Evolutionary conservation across 1,140 invertebrate genomes (phyloP).

Genomic region (Proctacanthus coquilletti): DNA sequence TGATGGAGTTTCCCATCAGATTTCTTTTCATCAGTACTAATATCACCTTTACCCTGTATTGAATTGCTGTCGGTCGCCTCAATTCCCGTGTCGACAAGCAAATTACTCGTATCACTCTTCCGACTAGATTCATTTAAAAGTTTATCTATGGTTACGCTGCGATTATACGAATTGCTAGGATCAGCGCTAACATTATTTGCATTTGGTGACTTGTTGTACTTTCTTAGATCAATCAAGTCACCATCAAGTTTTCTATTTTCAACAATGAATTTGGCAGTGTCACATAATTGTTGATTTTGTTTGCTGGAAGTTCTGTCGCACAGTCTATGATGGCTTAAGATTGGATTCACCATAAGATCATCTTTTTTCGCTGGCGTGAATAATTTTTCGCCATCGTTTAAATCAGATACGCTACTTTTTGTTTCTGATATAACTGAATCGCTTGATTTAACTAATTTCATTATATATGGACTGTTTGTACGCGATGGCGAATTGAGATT

Average conservation of each 20-base stretch:
- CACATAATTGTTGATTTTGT: background rate
- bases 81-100: background rate
- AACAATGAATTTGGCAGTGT: slow-evolving; percentile 3
- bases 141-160: background rate
- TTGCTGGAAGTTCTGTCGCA: slow-evolving; percentile 31
- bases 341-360: slow-evolving; percentile 34
- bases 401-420: slow-evolving; percentile 27
- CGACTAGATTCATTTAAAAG: too few relatives aligned
- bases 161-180: background rate
- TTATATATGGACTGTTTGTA: slow-evolving; percentile 28
- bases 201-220: background rate
- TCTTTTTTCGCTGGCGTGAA: slow-evolving; percentile 28
- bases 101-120: background rate
- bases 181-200: background rate
- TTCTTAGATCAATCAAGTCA: slow-evolving; percentile 1
- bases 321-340: slow-evolving; percentile 38
- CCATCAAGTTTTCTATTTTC: slow-evolving; percentile 1
- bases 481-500: slow-evolving; percentile 28
- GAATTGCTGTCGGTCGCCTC: background rate
- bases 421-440: slow-evolving; percentile 29
- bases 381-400: slow-evolving; percentile 26
- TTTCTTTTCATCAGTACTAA: background rate
- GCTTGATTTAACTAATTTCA: slow-evolving; percentile 28
- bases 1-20: too few relatives aligned
- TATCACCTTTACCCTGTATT: background rate